Evolutionary conservation across 2,888 invertebrate species (phyloP).

Genomic region (Eurytoma adleriae): DNA sequence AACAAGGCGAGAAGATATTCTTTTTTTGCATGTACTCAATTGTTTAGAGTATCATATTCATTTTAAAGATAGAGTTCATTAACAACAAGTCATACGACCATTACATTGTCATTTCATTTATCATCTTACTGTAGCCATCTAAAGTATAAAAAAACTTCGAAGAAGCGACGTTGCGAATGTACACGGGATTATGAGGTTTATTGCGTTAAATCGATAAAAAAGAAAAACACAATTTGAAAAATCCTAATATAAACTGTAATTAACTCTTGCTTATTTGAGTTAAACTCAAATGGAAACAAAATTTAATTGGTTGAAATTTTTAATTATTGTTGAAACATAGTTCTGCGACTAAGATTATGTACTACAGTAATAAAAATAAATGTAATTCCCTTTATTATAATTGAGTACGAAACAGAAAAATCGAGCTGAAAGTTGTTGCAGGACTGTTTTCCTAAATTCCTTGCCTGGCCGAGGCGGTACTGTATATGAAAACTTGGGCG

Average conservation of each 20-base stretch:
- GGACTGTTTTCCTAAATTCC: conserved; percentile 38
- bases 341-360: conserved; percentile 48
- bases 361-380: conserved; percentile 20
- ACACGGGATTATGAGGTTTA: too few species aligned
- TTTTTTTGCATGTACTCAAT: background rate
- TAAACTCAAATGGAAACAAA: too few species aligned
- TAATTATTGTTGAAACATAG: conserved; percentile 40
- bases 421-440: conserved; percentile 23
- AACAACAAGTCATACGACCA: background rate
- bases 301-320: background rate
- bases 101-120: conserved; percentile 8
- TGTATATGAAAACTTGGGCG: conserved; percentile 16
- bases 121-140: too few species aligned
- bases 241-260: too few species aligned
- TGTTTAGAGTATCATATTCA: background rate
- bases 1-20: conserved; percentile 5
- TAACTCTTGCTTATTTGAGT: too few species aligned
- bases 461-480: conserved; percentile 13
- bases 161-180: too few species aligned
- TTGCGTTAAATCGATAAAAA: too few species aligned
- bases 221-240: too few species aligned
- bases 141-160: too few species aligned
- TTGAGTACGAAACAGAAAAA: conserved; percentile 1
- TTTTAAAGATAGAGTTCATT: background rate
- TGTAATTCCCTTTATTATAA: background rate